Conservation (phyloP, 1,140 invertebrate genomes). For the Phortica variegata region DNA sequence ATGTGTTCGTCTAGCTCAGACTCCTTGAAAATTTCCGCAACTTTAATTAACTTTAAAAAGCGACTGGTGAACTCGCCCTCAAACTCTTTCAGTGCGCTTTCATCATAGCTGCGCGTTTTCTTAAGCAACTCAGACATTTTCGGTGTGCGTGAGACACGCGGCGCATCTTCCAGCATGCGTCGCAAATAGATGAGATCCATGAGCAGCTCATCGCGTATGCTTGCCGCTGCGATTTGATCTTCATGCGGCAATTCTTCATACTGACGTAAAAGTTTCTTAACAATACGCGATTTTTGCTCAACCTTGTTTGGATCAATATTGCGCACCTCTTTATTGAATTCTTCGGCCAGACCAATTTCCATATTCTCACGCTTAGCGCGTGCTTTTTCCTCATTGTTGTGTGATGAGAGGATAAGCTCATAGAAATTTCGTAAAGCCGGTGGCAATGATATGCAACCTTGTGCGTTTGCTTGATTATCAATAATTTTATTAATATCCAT, state of each 20-base stretch:
- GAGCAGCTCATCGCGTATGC: constrained; percentile 34
- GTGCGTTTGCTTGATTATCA: constrained; percentile 30
- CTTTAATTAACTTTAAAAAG: constrained; percentile 34
- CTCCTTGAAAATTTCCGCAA: constrained; percentile 34
- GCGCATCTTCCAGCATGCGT: constrained; percentile 27
- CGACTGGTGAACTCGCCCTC: constrained; percentile 23
- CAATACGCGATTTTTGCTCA: constrained; percentile 31
- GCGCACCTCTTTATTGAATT: constrained; percentile 22
- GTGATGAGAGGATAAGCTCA: constrained; percentile 28
- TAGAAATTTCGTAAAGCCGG: constrained; percentile 43
- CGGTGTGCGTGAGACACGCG: constrained; percentile 15
- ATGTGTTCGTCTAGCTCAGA: constrained; percentile 28
- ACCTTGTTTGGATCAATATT: constrained; percentile 27
- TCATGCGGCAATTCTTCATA: constrained; percentile 35
- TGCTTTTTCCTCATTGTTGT: constrained; percentile 24
- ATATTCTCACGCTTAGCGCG: constrained; percentile 33
- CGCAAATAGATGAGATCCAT: constrained; percentile 29
- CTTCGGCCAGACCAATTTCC: constrained; percentile 12
- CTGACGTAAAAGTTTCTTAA: constrained; percentile 40
- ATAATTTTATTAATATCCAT: constrained; percentile 37
- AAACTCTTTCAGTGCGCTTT: background rate
- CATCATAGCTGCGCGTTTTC: background rate
- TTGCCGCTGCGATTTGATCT: constrained; percentile 26
- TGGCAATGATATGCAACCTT: constrained; percentile 32
- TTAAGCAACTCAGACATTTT: constrained; percentile 19